Evolutionary conservation across 2,888 invertebrate genomes (phyloP), one percentile per base, ranked within the genome.

Genomic region (Watsonalla cultraria): DNA sequence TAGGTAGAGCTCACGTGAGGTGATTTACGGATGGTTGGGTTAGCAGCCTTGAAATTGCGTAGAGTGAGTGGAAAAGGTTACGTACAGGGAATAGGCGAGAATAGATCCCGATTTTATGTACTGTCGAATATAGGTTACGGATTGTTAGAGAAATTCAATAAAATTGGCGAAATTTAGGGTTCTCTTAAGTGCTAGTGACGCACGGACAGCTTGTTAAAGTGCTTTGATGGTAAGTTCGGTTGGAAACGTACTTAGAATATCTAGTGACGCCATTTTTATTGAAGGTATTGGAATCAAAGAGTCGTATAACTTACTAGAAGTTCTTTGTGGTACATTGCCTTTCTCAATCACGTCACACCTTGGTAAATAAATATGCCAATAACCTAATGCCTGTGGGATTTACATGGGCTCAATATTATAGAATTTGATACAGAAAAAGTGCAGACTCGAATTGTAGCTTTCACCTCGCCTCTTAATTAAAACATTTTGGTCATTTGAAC

Each of bases 11-110:
- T 14, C 48, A 37, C 37, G 49, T 49, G 15, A 39, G 49, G 49
- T 49, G 37, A 37, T 49, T 49, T 49, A 49, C 49, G 49, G n/a
- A 37, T 48, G 35, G 47, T 35, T 48, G 47, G 24, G 39, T 37
- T 37, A 13, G 37, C 37, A 49, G 37, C 49, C 37, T 49, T 49
- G 42, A 42, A 42, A 42, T 48, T 13, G 37, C 13, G 37, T 14
- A 14, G 13, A 14, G 35, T 39, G 39, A 49, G 49, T 49, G 49
- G 49, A 49, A 49, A 49, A 49, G 49, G 49, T 49, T 37, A 15
- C 35, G 37, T 37, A 15, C 35, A 49, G 49, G 35, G 49, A 37
- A 37, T 49, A 37, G 49, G 37, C 37, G 49, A 49, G 37, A 49
- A 37, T 49, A 15, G 39, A 49, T 9, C 39, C 49, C 35, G 49